Evolutionary conservation across 2,797 vertebrate species (phyloP).

Genomic region (Cyprinodon diabolis): DNA sequence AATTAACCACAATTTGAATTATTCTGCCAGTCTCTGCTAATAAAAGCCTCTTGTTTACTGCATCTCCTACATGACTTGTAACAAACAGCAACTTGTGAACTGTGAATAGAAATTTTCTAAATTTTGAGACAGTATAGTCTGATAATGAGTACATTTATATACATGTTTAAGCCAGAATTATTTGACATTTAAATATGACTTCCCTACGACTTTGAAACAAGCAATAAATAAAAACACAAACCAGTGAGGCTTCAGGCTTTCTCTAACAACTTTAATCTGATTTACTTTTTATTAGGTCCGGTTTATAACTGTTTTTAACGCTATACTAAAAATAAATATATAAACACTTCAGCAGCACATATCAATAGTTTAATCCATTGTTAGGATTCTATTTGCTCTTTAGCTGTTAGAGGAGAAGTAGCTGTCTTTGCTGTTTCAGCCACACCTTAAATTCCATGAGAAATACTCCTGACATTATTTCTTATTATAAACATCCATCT

Average conservation of each 20-base stretch:
- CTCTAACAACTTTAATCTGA: background rate
- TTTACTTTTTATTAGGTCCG: background rate
- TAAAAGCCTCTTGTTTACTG: background rate
- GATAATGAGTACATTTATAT: too few species aligned
- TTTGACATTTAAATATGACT: too few species aligned
- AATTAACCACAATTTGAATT: too few species aligned
- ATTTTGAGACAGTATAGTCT: too few species aligned
- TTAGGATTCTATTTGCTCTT: background rate
- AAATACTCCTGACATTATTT: background rate
- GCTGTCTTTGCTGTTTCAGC: background rate
- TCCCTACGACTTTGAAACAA: background rate
- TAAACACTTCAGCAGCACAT: background rate
- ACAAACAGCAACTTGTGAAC: background rate
- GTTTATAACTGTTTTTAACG: background rate
- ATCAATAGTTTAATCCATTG: background rate
- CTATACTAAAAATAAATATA: background rate
- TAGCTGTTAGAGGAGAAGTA: background rate
- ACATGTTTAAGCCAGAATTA: too few species aligned
- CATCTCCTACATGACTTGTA: background rate
- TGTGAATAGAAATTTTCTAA: too few species aligned
- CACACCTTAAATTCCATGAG: background rate
- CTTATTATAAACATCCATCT: background rate
- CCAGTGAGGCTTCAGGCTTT: background rate
- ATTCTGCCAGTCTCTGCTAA: too few species aligned
- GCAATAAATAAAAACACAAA: background rate